Evolutionary conservation across 2,888 invertebrate species (phyloP).

Genomic region (Lasioglossum vierecki): DNA sequence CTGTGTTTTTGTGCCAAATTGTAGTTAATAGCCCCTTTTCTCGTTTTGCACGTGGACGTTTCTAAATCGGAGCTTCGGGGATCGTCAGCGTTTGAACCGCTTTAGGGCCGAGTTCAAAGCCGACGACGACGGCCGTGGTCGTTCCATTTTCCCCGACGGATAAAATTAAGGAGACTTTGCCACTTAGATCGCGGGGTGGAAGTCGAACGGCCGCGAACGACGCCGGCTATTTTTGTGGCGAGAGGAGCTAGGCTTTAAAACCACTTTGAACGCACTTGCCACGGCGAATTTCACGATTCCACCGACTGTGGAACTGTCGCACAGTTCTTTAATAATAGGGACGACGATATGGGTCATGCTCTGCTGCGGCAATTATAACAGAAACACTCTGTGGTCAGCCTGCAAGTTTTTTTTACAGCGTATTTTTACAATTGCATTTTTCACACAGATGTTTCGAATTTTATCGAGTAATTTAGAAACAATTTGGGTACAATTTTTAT

Average conservation of each 20-base stretch:
- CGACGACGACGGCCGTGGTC: constrained; percentile 30
- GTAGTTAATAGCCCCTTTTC: background rate
- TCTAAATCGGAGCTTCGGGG: constrained; percentile 9
- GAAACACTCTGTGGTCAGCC: background rate
- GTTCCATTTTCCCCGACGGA: constrained; percentile 53
- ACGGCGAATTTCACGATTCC: constrained; percentile 53
- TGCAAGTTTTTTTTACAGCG: background rate
- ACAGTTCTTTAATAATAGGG: background rate
- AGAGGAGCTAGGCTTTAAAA: constrained; percentile 63
- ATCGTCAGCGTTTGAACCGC: constrained; percentile 16
- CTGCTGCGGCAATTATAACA: constrained; percentile 10
- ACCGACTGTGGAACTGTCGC: background rate
- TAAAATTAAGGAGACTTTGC: constrained; percentile 67
- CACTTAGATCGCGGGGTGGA: constrained; percentile 68
- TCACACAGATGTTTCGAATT: background rate
- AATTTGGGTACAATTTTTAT: no score
- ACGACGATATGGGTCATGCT: background rate
- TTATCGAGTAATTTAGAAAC: background rate
- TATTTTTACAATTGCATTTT: background rate
- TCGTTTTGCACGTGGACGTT: background rate
- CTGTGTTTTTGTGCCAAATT: background rate
- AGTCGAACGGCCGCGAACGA: constrained; percentile 70
- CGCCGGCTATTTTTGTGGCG: constrained; percentile 72
- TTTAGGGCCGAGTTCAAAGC: constrained; percentile 35
- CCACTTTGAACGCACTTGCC: constrained; percentile 47